A percentile compares a stretch with the other conserved stretches of the same genome.
Evolutionary conservation across 1,140 invertebrate genomes (phyloP).

Genomic region (Ceratina japonica): DNA sequence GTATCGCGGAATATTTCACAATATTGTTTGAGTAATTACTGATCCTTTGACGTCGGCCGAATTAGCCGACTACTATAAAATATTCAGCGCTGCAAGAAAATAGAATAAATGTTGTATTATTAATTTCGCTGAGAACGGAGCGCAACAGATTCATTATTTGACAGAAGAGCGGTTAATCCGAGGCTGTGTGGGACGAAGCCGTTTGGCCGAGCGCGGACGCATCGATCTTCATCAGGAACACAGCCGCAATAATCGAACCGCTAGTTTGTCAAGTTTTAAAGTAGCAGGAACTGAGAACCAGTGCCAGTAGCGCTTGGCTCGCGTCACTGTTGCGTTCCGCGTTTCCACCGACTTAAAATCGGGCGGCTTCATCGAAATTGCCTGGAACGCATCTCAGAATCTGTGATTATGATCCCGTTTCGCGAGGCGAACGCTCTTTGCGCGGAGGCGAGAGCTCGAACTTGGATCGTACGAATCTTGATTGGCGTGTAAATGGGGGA

Average conservation of each 20-base stretch:
- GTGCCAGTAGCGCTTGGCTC: constrained; percentile 35
- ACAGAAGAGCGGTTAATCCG: constrained; percentile 17
- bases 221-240: constrained; percentile 36
- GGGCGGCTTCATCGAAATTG: constrained; percentile 10
- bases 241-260: constrained; percentile 41
- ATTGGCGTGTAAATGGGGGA: background rate
- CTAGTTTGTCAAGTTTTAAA: constrained; percentile 43
- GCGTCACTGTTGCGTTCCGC: constrained; percentile 38
- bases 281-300: constrained; percentile 10
- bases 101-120: background rate
- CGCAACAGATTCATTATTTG: constrained; percentile 1
- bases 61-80: no score
- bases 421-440: background rate
- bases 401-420: background rate
- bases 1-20: no score
- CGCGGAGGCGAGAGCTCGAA: background rate
- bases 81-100: background rate
- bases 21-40: no score
- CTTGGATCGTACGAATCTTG: background rate
- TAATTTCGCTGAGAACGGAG: background rate
- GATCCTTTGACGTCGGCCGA: no score
- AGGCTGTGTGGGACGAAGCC: background rate
- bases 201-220: background rate
- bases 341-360: constrained; percentile 41
- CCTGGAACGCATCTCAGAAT: no score